Evolutionary conservation across 2,113 vertebrate species (phyloP), one percentile per base, ranked within the genome.

Genomic region (Oplegnathus fasciatus): DNA sequence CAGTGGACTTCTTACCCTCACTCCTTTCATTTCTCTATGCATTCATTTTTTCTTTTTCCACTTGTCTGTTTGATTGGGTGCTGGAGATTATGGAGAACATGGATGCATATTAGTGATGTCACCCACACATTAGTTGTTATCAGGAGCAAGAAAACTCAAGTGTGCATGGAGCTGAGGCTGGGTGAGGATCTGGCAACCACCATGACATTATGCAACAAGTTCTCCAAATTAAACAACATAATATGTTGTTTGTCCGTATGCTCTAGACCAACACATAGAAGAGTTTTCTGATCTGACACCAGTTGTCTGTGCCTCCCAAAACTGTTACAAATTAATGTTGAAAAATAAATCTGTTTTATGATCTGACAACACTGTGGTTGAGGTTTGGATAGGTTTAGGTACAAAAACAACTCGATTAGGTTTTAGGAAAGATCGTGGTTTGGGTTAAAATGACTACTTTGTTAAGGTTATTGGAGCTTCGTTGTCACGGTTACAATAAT

Each of bases 21-120:
- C 42, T 74, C 24, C 24, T 42, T 72, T 82, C 24, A 37, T 54
- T 42, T 67, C 28, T 58, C 13, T 20, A 5, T 40, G 48, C 65
- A 40, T 72, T 85, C 2, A 55, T 69, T 73, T 26, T 74, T 37
- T 37, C 32, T n/a, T 70, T 78, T 78, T 78, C 46, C 37, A 57
- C 37, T 24, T 72, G 58, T 71, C 66, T 80, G 24, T 64, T 76
- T 42, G 13, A 61, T 55, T 73, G 37, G 11, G 2, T 14, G 37
- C 34, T n/a, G 37, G 54, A 67, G 22, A 50, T 52, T 4, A 48
- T 55, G 66, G 6, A 40, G 20, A 48, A 64, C 62, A 37, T 61
- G 44, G 46, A 73, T 24, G 7, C 24, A 62, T 28, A 55, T 79
- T 61, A 54, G 24, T 80, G 67, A 71, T 54, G 24, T 37, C 58